Base-by-base conservation (phyloP, 2,888 invertebrate genomes). In the Andrena hattorfiana region DNA sequence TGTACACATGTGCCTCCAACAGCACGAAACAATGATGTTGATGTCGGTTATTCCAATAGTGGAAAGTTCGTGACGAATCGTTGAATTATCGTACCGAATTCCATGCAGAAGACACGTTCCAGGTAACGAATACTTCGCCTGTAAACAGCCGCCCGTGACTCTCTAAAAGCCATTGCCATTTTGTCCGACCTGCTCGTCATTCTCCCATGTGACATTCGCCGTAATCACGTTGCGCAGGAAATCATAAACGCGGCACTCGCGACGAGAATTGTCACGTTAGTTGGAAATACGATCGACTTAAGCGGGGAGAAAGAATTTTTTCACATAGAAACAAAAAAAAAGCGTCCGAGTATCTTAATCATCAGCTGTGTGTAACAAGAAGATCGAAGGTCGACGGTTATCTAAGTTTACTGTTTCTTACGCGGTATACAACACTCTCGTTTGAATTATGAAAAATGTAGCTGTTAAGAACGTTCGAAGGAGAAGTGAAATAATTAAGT, bases 311-410 rank as follows among this genome's bases (percentile, higher is more conserved):
- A 13, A 30, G 35, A 1, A 1, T 5, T 42, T 35, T 28, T 8
- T 10, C 56, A 26, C 10, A 42, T 42, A 42, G 13, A 42, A 56
- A 42, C 20, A 28, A 20, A 49, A 56, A 77, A 69, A 74, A 49
- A n/a, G n/a, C 49, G 28, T 51, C 6, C 13, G 28, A 23, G 51
- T 76, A 77, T 83, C 72, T 81, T 62, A 49, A 83, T 82, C 71
- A 76, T 79, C 70, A 48, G 60, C 35, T 60, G 72, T 73, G 30
- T 75, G 30, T 54, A 64, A 28, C 51, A 76, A 77, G 73, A 73
- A 70, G 70, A 77, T 56, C 80, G 85, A 85, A 89, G 87, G 87
- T 87, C 81, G 81, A 30, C 30, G 66, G n/a, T 85, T 89, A 89
- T 89, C 86, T 68, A 7, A 35, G 67, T 85, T 63, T 32, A 60